These are phyloP conservation scores for Notocelia uddmanniana DNA, from an alignment of 2,888 invertebrate genomes.

Conservation along the genomic window DNA sequence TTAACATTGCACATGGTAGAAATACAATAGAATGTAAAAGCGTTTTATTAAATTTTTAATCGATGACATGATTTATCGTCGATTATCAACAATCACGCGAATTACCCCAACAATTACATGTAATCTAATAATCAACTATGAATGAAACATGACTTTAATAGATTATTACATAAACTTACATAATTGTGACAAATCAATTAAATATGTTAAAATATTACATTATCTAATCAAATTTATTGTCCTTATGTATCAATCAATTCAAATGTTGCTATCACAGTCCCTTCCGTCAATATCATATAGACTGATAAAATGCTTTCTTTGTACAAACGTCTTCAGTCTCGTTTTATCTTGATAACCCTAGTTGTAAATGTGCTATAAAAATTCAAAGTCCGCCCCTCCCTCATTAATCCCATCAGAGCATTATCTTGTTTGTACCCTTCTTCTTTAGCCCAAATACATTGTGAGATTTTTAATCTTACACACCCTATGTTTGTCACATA, in stretches of 20 bases:
- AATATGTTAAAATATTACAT: conserved; percentile 24
- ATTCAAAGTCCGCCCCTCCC: too few species aligned
- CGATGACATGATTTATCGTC: background rate
- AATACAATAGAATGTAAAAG: background rate
- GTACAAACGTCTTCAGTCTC: conserved; percentile 34
- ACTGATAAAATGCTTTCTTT: conserved; percentile 44
- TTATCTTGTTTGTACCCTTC: too few species aligned
- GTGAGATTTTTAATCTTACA: too few species aligned
- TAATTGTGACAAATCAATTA: conserved; percentile 31
- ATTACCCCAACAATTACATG: conserved; percentile 5
- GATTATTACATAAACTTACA: conserved; percentile 31
- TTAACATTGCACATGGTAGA: conserved; percentile 32
- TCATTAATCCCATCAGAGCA: too few species aligned
- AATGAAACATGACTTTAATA: conserved; percentile 1
- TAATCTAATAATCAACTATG: background rate
- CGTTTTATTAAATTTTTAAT: background rate
- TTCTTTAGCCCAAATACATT: too few species aligned
- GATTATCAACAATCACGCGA: background rate
- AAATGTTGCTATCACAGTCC: conserved; percentile 41
- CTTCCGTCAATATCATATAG: conserved; percentile 32
- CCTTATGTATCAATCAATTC: conserved; percentile 32
- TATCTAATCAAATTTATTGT: conserved; percentile 44
- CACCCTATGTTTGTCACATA: too few species aligned
- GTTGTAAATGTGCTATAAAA: background rate
- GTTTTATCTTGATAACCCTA: conserved; percentile 9